These are phyloP conservation scores for Paradoxurus hermaphroditus DNA, from an alignment of 2,113 vertebrate genomes.

Conservation along the genomic window DNA sequence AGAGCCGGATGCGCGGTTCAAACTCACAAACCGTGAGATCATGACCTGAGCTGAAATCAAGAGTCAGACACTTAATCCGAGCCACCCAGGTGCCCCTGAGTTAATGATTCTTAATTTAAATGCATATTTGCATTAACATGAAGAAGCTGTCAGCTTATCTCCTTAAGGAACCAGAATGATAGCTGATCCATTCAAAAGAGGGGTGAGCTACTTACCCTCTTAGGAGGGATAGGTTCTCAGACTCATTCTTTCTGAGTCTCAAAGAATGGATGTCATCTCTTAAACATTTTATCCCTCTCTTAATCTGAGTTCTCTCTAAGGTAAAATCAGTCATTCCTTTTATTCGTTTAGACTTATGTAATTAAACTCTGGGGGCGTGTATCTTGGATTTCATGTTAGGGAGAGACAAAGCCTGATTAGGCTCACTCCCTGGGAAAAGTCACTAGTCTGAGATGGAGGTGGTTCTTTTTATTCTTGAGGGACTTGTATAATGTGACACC, in stretches of 20 bases:
- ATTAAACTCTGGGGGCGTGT: constrained; percentile 43
- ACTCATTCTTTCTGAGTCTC: neutral
- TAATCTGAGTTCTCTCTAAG: constrained; percentile 44
- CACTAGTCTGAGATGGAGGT: neutral
- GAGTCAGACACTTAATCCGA: no score
- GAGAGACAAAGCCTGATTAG: constrained; percentile 42
- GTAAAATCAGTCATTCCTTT: constrained; percentile 6
- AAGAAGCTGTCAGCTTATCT: neutral
- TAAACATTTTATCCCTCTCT: neutral
- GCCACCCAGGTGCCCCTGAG: no score
- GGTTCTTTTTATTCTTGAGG: constrained; percentile 5
- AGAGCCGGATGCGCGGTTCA: no score
- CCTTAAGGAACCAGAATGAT: neutral
- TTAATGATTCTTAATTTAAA: neutral
- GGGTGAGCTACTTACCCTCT: neutral
- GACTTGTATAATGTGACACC: constrained; percentile 18
- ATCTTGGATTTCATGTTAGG: constrained; percentile 37
- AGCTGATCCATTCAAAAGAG: neutral
- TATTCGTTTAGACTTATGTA: neutral
- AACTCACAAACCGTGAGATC: no score
- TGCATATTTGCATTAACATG: neutral
- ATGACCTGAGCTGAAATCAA: no score
- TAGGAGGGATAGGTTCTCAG: neutral
- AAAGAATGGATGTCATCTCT: constrained; percentile 21
- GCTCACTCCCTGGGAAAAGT: neutral